Base-by-base conservation (phyloP, 2,888 invertebrate genomes). In the Cancer borealis region DNA sequence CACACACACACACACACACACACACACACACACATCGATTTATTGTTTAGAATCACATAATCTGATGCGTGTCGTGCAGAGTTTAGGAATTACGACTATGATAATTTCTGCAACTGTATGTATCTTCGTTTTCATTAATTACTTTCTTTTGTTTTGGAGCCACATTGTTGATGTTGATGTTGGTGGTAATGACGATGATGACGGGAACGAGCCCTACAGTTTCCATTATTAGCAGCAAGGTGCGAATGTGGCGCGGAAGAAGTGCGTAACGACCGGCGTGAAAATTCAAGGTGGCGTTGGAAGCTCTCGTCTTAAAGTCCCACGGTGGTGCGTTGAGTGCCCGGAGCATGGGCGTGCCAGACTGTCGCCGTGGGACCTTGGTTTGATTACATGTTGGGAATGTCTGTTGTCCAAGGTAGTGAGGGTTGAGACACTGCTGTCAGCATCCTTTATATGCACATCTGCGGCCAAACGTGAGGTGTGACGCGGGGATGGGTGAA, bases 1-100 rank as follows among this genome's bases (percentile, higher is more conserved):
- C 88, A 88, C 88, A 88, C 88, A 88, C 88, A 88, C 88, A 88
- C 88, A 88, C 88, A 88, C 88, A 88, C 88, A 88, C 88, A 88
- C 88, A 88, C 88, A 88, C 21, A 66, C 66, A 66, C 66, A 21
- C 17, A 66, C 66, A 17, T 21, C 49, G 3, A 12, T 66, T 66
- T 10, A 26, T n/a, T 73, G 26, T 4, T 26, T 6, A 73, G 26
- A 26, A 73, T n/a, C 6, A 66, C 17, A 66, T 21, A 26, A 73
- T 73, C 26, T 26, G 21, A 73, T 73, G 73, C 54, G 8, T 54
- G 54, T 12, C 54, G 54, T 54, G 54, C 26, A 3, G 73, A 73
- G 26, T 26, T 26, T n/a, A 73, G n/a, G 73, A n/a, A 73, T n/a
- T 26, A 73, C n/a, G n/a, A n/a, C 73, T n/a, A 5, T 10, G 54